Percentiles rank a stretch among this genome's conserved stretches.
These are phyloP conservation scores for Zaprionus obscuricornis DNA, from an alignment of 2,888 invertebrate genomes.

Conservation along the genomic window DNA sequence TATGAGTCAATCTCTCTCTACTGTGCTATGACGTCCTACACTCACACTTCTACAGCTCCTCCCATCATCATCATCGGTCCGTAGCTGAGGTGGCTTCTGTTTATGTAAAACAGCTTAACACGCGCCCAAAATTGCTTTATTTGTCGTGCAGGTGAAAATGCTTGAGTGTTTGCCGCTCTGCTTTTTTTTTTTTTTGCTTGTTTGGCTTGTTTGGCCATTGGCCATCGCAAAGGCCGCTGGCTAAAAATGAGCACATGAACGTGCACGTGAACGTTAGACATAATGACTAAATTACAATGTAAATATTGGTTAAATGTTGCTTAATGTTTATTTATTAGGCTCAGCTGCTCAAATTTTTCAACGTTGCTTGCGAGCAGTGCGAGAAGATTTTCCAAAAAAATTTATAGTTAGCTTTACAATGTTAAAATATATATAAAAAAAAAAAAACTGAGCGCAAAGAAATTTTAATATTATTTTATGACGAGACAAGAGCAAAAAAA, in stretches of 20 bases:
- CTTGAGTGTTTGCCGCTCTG: slow-evolving; percentile 39
- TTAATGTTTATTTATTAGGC: slow-evolving; percentile 52
- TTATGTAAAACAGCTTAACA: slow-evolving; percentile 65
- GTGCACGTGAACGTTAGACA: slow-evolving; percentile 32
- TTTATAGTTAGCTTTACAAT: background rate
- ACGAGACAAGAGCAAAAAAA: no score
- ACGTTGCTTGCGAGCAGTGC: background rate
- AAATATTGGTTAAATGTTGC: slow-evolving; percentile 54
- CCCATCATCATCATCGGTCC: background rate
- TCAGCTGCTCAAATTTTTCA: slow-evolving; percentile 8
- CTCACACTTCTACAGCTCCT: background rate
- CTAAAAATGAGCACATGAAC: slow-evolving; percentile 11
- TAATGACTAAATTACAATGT: slow-evolving; percentile 61
- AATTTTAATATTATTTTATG: no score
- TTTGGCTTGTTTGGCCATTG: slow-evolving; percentile 35
- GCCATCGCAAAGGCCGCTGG: slow-evolving; percentile 31
- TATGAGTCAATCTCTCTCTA: slow-evolving; percentile 61
- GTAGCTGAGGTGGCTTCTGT: slow-evolving; percentile 22
- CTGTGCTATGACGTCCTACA: background rate
- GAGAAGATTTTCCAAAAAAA: background rate
- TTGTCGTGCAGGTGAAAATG: slow-evolving; percentile 43
- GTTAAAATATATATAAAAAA: background rate
- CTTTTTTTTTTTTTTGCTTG: slow-evolving; percentile 6
- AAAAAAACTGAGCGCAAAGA: no score
- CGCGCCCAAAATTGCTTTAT: slow-evolving; percentile 63